phyloP scores from a whole-genome alignment of 2,797 vertebrate species.

The Sebastes itinus region DNA sequence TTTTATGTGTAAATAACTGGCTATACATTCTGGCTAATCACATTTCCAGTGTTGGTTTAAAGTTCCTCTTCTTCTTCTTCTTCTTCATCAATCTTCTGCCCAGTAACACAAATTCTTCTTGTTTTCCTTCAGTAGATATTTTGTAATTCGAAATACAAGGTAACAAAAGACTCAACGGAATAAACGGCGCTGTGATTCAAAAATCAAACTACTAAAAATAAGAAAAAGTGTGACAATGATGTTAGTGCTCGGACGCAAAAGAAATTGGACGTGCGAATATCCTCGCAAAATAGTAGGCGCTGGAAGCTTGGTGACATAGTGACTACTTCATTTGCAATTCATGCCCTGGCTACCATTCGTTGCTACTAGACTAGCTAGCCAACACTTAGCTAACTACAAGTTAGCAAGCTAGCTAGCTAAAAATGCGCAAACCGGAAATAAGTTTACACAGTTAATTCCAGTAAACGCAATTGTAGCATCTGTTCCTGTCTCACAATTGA shows the following conservation, averaged over 20 bases:
- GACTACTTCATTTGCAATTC: neutral
- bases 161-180: neutral
- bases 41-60: neutral
- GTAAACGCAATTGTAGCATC: neutral
- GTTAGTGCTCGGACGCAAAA: neutral
- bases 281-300: neutral
- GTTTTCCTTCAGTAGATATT: neutral
- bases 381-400: neutral
- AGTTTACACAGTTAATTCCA: neutral
- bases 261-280: neutral
- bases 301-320: neutral
- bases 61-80: neutral
- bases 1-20: neutral
- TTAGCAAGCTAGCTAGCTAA: neutral
- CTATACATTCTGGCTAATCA: neutral
- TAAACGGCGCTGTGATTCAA: neutral
- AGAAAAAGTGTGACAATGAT: neutral
- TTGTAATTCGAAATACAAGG: neutral
- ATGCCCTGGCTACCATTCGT: neutral
- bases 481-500: neutral
- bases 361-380: neutral
- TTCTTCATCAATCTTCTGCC: neutral
- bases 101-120: neutral
- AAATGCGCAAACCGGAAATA: accelerated
- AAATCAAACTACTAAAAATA: neutral